phyloP scores from a whole-genome alignment of 2,888 invertebrate species.

The Selenia dentaria region DNA sequence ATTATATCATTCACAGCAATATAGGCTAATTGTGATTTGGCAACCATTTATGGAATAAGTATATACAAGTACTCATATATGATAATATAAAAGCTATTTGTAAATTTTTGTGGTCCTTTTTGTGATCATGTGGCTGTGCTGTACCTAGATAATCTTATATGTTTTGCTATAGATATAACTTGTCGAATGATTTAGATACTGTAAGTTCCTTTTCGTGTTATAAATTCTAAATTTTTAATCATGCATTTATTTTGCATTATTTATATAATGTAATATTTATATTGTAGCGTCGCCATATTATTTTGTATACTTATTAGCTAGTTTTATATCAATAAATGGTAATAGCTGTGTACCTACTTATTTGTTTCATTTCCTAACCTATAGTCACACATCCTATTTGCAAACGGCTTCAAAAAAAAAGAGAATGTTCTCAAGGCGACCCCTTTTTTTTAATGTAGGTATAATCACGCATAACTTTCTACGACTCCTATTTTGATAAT shows the following conservation, averaged over 20 bases:
- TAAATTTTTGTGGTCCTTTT: constrained; percentile 5
- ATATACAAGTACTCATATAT: too few species aligned
- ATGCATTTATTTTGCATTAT: constrained; percentile 15
- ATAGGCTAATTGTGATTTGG: too few species aligned
- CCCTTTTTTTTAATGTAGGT: too few species aligned
- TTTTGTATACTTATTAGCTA: constrained; percentile 3
- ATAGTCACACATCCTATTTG: too few species aligned
- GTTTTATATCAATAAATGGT: constrained; percentile 7
- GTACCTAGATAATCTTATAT: constrained; percentile 8
- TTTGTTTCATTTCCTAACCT: constrained; percentile 1
- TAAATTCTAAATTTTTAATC: neutral
- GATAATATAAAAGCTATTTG: neutral
- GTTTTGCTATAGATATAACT: constrained; percentile 6
- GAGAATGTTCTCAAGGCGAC: too few species aligned
- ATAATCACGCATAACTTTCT: too few species aligned
- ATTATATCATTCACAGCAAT: too few species aligned
- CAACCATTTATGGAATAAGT: too few species aligned
- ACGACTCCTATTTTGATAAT: neutral
- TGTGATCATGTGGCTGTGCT: constrained; percentile 30
- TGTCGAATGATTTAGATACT: neutral
- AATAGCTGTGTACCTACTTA: neutral
- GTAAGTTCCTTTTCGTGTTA: constrained; percentile 10
- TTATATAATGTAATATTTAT: neutral
- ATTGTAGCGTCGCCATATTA: constrained; percentile 18
- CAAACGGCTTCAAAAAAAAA: too few species aligned